phyloP scores from a whole-genome alignment of 2,888 invertebrate species.

The Cheilosia variabilis region DNA sequence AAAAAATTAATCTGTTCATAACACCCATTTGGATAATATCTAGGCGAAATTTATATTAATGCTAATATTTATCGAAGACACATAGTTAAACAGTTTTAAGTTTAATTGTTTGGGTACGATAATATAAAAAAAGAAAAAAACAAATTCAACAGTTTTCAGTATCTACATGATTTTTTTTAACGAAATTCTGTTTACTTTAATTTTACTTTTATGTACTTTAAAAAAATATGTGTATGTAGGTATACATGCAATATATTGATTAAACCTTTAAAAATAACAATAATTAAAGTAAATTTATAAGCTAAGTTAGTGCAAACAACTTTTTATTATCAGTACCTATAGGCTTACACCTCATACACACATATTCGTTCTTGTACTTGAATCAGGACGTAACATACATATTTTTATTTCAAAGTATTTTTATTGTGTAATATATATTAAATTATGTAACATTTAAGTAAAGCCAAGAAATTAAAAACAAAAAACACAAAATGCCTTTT shows the following conservation, averaged over 20 bases:
- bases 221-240: background rate
- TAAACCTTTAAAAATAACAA: constrained; percentile 18
- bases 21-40: constrained; percentile 75
- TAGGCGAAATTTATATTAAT: constrained; percentile 81
- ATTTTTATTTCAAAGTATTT: constrained; percentile 39
- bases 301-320: constrained; percentile 72
- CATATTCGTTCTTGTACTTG: constrained; percentile 13
- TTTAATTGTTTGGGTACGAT: constrained; percentile 24
- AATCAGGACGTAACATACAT: constrained; percentile 12
- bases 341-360: constrained; percentile 40
- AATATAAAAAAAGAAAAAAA: background rate
- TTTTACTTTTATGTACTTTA: background rate
- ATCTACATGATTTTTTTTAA: background rate
- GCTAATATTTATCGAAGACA: constrained; percentile 42
- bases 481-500: constrained; percentile 41
- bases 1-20: constrained; percentile 37
- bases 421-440: constrained; percentile 33
- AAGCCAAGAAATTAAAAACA: constrained; percentile 34
- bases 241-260: constrained; percentile 2
- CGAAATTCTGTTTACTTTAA: background rate
- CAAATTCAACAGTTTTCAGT: background rate
- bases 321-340: constrained; percentile 52
- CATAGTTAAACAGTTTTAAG: constrained; percentile 32
- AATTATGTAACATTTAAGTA: constrained; percentile 35
- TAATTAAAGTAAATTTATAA: constrained; percentile 28